Evolutionary conservation across 2,888 invertebrate genomes (phyloP).

Genomic region (Dexiosoma caninum): DNA sequence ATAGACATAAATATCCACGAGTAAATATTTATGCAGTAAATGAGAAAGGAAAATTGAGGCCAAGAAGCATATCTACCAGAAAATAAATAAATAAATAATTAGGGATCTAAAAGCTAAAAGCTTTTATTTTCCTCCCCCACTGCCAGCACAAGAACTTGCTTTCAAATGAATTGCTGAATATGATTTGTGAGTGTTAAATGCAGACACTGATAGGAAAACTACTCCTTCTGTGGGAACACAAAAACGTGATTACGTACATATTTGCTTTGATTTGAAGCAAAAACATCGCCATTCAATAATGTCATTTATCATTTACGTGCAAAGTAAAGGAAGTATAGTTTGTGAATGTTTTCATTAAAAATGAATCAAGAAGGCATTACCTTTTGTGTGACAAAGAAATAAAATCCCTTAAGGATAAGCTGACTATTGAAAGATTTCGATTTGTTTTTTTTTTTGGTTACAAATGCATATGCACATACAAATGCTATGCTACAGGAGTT

Average conservation of each 20-base stretch:
- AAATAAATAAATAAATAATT: not conserved
- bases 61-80: not conserved
- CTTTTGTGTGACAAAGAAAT: not conserved
- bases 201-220: too few species aligned
- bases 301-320: not conserved
- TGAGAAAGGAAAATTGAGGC: not conserved
- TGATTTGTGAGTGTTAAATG: not conserved
- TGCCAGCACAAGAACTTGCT: too few species aligned
- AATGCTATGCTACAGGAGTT: too few species aligned
- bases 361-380: not conserved
- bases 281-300: not conserved
- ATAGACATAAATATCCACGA: not conserved
- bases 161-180: too few species aligned
- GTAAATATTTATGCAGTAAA: not conserved
- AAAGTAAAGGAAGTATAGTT: not conserved
- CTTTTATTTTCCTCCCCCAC: too few species aligned
- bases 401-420: not conserved
- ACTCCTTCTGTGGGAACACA: too few species aligned
- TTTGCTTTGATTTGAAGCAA: not conserved
- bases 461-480: too few species aligned
- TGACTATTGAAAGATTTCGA: not conserved
- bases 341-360: constrained; percentile 1
- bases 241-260: too few species aligned
- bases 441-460: too few species aligned
- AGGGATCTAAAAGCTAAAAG: not conserved